Percentiles rank a stretch among this genome's conserved stretches.
Conservation (phyloP, 2,888 invertebrate genomes). For the Andrena hattorfiana region DNA sequence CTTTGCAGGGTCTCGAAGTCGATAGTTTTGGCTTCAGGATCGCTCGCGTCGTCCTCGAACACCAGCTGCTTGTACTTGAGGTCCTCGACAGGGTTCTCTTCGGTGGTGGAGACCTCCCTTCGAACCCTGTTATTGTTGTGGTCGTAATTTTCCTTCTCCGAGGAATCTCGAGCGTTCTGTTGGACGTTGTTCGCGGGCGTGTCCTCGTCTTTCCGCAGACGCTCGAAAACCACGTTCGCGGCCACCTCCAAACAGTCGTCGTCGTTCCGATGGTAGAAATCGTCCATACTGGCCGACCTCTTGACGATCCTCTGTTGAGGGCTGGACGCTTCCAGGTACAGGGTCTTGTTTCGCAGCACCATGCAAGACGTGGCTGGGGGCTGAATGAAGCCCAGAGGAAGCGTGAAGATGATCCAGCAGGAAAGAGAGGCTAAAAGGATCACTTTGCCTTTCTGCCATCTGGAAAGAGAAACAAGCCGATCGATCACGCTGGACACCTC, state of each 20-base stretch:
- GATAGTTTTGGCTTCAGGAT: conserved; percentile 71
- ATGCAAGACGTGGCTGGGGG: conserved; percentile 97
- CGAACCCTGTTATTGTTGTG: conserved; percentile 44
- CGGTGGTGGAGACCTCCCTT: conserved; percentile 45
- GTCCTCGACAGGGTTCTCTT: conserved; percentile 53
- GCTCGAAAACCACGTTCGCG: conserved; percentile 81
- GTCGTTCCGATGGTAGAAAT: conserved; percentile 70
- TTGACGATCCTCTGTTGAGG: conserved; percentile 85
- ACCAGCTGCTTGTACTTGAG: conserved; percentile 63
- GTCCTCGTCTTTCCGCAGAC: conserved; percentile 76
- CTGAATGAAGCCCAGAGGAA: conserved; percentile 97
- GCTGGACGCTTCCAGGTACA: conserved; percentile 88
- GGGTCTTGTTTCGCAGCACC: conserved; percentile 87
- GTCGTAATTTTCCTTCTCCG: conserved; percentile 41
- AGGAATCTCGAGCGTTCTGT: conserved; percentile 1
- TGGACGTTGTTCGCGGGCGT: conserved; percentile 1
- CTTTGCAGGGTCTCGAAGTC: conserved; percentile 77
- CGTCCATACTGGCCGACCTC: conserved; percentile 83
- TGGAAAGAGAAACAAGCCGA: conserved; percentile 70
- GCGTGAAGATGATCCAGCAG: conserved; percentile 98
- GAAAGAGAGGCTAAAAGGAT: conserved; percentile 95
- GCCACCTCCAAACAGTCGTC: conserved; percentile 79
- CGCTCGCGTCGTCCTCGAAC: conserved; percentile 59
- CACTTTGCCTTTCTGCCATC: conserved; percentile 94
- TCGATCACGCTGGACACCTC: too few species aligned